A percentile compares a stretch with the other conserved stretches of the same genome.
Evolutionary conservation across 2,888 invertebrate species (phyloP).

Genomic region (Drymonia ruficornis): DNA sequence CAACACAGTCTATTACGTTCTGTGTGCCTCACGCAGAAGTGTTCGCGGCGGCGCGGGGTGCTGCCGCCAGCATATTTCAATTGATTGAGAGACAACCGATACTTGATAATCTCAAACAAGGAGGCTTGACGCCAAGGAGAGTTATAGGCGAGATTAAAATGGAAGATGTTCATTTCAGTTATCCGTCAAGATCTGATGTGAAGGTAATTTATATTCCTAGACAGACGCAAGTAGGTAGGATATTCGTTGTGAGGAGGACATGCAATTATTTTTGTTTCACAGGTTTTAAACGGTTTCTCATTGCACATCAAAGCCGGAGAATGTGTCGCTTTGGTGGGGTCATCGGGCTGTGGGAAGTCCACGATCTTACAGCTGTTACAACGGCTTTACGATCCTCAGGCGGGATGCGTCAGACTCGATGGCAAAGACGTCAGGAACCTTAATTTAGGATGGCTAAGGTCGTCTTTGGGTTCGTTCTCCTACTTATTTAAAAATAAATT

Average conservation of each 20-base stretch:
- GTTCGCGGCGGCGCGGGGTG: slow-evolving; percentile 89
- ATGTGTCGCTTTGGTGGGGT: slow-evolving; percentile 89
- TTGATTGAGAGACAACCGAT: slow-evolving; percentile 89
- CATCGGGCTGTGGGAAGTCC: slow-evolving; percentile 93
- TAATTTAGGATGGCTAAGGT: slow-evolving; percentile 90
- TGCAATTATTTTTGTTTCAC: slow-evolving; percentile 11
- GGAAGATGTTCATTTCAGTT: slow-evolving; percentile 89
- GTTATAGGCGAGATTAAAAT: slow-evolving; percentile 89
- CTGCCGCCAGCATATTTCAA: slow-evolving; percentile 89
- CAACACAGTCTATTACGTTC: slow-evolving; percentile 91
- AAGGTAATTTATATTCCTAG: slow-evolving; percentile 67
- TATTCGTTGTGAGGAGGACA: too few species aligned
- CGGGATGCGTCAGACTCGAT: slow-evolving; percentile 86
- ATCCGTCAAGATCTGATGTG: slow-evolving; percentile 91
- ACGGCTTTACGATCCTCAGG: slow-evolving; percentile 88
- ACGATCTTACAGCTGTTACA: slow-evolving; percentile 91
- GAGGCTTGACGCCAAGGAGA: slow-evolving; percentile 85
- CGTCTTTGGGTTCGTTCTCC: slow-evolving; percentile 85
- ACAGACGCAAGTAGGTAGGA: neutral
- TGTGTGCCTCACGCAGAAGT: slow-evolving; percentile 90
- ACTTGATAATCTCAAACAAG: slow-evolving; percentile 87
- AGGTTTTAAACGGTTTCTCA: slow-evolving; percentile 88
- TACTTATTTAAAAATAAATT: neutral
- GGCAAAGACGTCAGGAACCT: slow-evolving; percentile 87
- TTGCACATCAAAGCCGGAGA: slow-evolving; percentile 87